Conservation (phyloP, 1,140 invertebrate species). For the Dryas iulia region DNA sequence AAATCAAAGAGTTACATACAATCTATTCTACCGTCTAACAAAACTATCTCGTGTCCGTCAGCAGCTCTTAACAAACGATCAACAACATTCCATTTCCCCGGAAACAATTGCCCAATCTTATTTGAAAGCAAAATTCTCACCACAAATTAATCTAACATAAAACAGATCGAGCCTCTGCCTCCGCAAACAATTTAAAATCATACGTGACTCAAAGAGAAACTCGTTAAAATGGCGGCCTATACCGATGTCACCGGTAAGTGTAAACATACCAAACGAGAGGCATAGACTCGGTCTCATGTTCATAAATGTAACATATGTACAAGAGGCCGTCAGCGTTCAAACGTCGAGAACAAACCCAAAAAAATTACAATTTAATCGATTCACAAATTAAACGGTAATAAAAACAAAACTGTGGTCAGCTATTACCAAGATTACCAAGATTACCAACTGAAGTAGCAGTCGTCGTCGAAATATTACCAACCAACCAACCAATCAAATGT, state of each 20-base stretch:
- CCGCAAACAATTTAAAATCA: neutral
- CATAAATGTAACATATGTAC: conserved; percentile 54
- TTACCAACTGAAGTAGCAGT: neutral
- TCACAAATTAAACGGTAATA: neutral
- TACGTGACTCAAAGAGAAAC: neutral
- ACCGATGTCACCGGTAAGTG: conserved; percentile 19
- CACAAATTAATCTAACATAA: conserved; percentile 71
- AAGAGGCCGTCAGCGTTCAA: conserved; percentile 18
- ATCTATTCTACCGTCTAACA: conserved; percentile 19
- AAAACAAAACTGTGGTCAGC: neutral
- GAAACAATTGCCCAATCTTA: conserved; percentile 49
- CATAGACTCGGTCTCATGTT: conserved; percentile 62
- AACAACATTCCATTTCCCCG: neutral
- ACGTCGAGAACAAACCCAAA: neutral
- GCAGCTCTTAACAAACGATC: neutral
- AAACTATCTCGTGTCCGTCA: conserved; percentile 18
- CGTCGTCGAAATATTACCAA: neutral
- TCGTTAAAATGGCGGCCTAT: conserved; percentile 8
- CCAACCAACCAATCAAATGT: neutral
- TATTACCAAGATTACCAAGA: too few relatives aligned
- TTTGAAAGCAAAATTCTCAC: conserved; percentile 74
- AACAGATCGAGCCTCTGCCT: conserved; percentile 55
- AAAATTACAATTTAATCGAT: neutral
- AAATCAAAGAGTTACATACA: neutral
- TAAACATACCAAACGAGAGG: conserved; percentile 33